Base-by-base conservation (phyloP, 2,888 invertebrate species). In the Catocala fraxini region DNA sequence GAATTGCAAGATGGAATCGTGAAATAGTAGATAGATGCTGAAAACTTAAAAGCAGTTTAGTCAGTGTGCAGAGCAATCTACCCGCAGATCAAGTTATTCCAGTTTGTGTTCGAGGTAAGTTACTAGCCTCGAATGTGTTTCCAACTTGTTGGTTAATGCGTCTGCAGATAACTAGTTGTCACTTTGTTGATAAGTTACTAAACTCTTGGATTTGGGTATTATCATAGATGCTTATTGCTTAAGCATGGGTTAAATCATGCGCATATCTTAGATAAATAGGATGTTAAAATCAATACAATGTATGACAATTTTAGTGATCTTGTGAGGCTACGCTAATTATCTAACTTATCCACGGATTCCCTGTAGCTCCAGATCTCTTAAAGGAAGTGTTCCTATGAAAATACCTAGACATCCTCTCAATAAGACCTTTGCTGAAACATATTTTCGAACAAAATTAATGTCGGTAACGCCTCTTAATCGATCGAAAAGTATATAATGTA, bases 71-170 rank as follows among this genome's bases (percentile, higher is more conserved):
- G 66, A 64, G 66, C 55, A 52, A 71, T 46, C 63, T 65, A 59
- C 71, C 67, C 68, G 70, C 59, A 65, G 68, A 63, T 67, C 54
- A 73, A 80, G 72, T 79, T 75, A 77, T 74, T 69, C 70, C 65
- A 75, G 68, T 73, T 71, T 65, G 73, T 71, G 63, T 73, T 74
- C 46, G 56, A 64, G 71, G 68, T 78, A 74, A 74, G 60, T 58
- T 79, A 77, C 73, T 79, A 72, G 68, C 68, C 61, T 62, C 63
- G 67, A 70, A 79, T 77, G 64, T 80, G 73, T 80, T 71, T 62
- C 64, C 35, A 73, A 79, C 65, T 79, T 75, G 73, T 71, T 67
- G 65, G 65, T 70, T 63, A 60, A 63, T 57, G 65, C 69, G 68
- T 65, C 67, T 71, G 73, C 63, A 74, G 73, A 59, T 64, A 70